These are phyloP conservation scores for Apostichopus californicus DNA, from an alignment of 35 echinoderm and acorn worm genomes.

Conservation along the genomic window DNA sequence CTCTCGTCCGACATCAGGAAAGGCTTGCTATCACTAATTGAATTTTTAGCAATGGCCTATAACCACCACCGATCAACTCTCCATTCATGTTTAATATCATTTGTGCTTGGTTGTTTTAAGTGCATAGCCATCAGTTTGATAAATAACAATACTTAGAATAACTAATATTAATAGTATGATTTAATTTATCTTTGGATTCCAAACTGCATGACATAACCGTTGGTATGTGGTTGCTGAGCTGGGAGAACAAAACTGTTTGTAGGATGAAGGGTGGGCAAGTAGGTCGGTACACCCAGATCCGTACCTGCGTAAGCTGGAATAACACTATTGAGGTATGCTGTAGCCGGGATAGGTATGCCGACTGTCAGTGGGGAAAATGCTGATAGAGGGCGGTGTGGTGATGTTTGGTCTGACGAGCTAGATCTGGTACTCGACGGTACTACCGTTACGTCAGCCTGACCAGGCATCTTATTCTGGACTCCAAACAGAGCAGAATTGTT, in stretches of 20 bases:
- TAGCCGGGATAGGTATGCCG: constrained; percentile 17
- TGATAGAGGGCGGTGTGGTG: constrained; percentile 36
- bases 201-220: constrained; percentile 44
- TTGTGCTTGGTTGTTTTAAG: constrained; percentile 5
- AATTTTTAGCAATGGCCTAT: no score
- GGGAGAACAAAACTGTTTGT: constrained; percentile 1
- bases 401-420: constrained; percentile 20
- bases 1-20: no score
- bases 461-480: background rate
- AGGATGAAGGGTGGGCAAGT: constrained; percentile 27
- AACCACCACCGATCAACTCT: no score
- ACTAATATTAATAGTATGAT: background rate
- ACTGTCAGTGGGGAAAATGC: constrained; percentile 52
- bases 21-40: no score
- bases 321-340: constrained; percentile 36
- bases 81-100: background rate
- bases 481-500: background rate
- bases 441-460: background rate
- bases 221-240: constrained; percentile 6
- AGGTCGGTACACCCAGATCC: constrained; percentile 45
- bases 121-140: constrained; percentile 2
- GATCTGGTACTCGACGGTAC: constrained; percentile 2
- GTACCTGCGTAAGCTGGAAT: constrained; percentile 6
- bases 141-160: background rate
- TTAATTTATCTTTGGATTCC: constrained; percentile 39